A percentile compares a stretch with the other conserved stretches of the same genome.
Evolutionary conservation across 2,888 invertebrate species (phyloP).

Genomic region (Pachliopta kotzebuea): DNA sequence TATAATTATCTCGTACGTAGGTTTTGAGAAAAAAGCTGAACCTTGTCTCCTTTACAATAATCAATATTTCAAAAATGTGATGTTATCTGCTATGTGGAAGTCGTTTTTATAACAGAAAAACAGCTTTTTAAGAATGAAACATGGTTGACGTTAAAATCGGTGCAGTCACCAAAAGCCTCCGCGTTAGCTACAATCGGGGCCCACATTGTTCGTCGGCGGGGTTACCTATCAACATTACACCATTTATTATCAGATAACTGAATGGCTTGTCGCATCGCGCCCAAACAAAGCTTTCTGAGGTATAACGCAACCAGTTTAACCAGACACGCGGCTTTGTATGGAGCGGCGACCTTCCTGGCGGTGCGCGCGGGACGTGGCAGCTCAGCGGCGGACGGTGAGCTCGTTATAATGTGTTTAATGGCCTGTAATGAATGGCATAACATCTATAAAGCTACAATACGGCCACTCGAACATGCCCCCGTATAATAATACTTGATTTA

Average conservation of each 20-base stretch:
- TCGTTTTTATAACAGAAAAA: conserved; percentile 2
- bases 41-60: too few species aligned
- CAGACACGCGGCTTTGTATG: conserved; percentile 52
- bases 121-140: conserved; percentile 27
- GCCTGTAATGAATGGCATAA: conserved; percentile 79
- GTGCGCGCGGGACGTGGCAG: conserved; percentile 35
- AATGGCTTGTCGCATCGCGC: conserved; percentile 75
- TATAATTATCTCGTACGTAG: too few species aligned
- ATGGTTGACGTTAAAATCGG: conserved; percentile 19
- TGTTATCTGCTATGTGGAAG: background rate
- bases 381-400: conserved; percentile 49
- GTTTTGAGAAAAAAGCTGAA: too few species aligned
- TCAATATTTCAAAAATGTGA: background rate
- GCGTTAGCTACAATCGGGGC: conserved; percentile 21
- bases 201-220: conserved; percentile 38
- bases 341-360: conserved; percentile 35
- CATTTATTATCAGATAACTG: conserved; percentile 74
- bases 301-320: conserved; percentile 53
- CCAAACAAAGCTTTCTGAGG: conserved; percentile 75
- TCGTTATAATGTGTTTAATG: conserved; percentile 77
- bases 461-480: conserved; percentile 74
- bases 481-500: conserved; percentile 77
- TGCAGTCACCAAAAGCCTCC: conserved; percentile 20
- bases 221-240: conserved; percentile 60
- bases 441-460: conserved; percentile 79